Evolutionary conservation across 2,888 invertebrate genomes (phyloP), one percentile per base, ranked within the genome.

Genomic region (Torymus texanus): DNA sequence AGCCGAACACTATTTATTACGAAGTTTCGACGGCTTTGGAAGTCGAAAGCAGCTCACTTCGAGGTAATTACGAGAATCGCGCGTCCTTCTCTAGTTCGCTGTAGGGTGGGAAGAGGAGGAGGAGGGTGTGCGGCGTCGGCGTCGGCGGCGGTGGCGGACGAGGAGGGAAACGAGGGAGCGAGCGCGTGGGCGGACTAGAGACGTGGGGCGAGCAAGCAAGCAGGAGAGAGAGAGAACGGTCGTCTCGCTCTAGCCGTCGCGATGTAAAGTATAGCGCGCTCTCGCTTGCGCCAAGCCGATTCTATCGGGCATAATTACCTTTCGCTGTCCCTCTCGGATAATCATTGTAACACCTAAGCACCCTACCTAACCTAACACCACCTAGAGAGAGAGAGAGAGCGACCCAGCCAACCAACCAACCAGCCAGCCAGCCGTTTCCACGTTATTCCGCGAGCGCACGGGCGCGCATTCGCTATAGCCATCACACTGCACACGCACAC

Each of bases 341-440:
- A 90, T 89, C 89, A 90, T 89, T 90, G 90, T 89, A 89, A 90
- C 89, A 89, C 89, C 90, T 89, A 89, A 89, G 89, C 88, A 88
- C 88, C 81, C 86, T 86, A 87, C 87, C 88, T 87, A 88, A 87
- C 88, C 88, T 87, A 86, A 83, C 87, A 83, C 85, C 85, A 84
- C 86, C 86, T 86, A 85, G 84, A 41, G 41, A 41, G 41, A 41
- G 41, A 41, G 29, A 29, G 85, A 85, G 14, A 21, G 21, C n/a
- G n/a, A n/a, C n/a, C n/a, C n/a, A n/a, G n/a, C n/a, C n/a, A n/a
- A n/a, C n/a, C n/a, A 86, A 85, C 29, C 24, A 12, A 16, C 29
- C 70, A 55, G 8, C 18, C 78, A 71, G 58, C 78, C 73, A 68
- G 55, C 71, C 87, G 86, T 87, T 88, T 89, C 87, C 87, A 87